Evolutionary conservation across 2,113 vertebrate genomes (phyloP).

Genomic region (Sus scrofa): T2T-Sscrofa CM000818.6:91362501-91363000

Average conservation of each 20-base stretch:
- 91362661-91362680: neutral
- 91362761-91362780: neutral
- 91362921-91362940: neutral
- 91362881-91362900: neutral
- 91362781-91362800: no score
- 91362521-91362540: neutral
- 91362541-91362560: no score
- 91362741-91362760: neutral
- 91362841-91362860: neutral
- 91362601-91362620: neutral
- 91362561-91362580: no score
- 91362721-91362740: neutral
- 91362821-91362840: neutral
- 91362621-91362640: neutral
- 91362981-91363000: neutral
- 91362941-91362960: rapidly evolving
- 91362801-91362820: neutral
- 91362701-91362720: neutral
- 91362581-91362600: neutral
- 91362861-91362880: neutral
- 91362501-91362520: neutral
- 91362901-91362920: no score
- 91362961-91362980: neutral
- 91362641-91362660: neutral
- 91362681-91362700: neutral